Evolutionary conservation across 2,113 vertebrate species (phyloP).

Genomic region (Micronycteris hirsuta): DNA sequence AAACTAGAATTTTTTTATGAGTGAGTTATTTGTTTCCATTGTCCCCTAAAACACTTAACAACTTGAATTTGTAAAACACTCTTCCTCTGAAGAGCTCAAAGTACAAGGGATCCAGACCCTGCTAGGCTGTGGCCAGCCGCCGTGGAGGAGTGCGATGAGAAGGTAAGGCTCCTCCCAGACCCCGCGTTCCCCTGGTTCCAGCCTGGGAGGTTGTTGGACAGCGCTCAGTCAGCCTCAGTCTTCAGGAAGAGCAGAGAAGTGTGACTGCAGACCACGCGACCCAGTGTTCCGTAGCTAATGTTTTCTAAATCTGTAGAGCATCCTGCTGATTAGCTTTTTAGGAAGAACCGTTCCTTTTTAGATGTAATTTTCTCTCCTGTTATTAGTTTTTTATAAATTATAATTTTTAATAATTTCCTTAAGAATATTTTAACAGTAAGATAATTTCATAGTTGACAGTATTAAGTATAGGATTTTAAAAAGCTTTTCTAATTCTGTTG

Average conservation of each 20-base stretch:
- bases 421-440: conserved; percentile 31
- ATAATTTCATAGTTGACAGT: conserved; percentile 18
- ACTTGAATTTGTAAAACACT: conserved; percentile 32
- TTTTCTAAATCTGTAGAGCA: background rate
- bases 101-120: conserved; percentile 54
- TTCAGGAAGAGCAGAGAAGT: background rate
- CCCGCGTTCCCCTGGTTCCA: background rate
- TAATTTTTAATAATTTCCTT: conserved; percentile 32
- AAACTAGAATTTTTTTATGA: conserved; percentile 42
- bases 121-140: conserved; percentile 49
- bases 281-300: background rate
- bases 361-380: background rate
- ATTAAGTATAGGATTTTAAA: conserved; percentile 1
- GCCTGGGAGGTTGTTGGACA: background rate
- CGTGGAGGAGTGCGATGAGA: conserved; percentile 64
- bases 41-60: conserved; percentile 12
- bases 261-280: background rate
- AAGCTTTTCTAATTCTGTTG: conserved; percentile 31
- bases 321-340: background rate
- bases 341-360: background rate
- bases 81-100: conserved; percentile 36
- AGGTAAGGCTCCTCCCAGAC: conserved; percentile 43
- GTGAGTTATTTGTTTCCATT: conserved; percentile 60
- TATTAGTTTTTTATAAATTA: background rate
- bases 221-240: background rate